These are phyloP conservation scores for Sturnira hondurensis DNA, from an alignment of 2,113 vertebrate species.

Conservation along the genomic window DNA sequence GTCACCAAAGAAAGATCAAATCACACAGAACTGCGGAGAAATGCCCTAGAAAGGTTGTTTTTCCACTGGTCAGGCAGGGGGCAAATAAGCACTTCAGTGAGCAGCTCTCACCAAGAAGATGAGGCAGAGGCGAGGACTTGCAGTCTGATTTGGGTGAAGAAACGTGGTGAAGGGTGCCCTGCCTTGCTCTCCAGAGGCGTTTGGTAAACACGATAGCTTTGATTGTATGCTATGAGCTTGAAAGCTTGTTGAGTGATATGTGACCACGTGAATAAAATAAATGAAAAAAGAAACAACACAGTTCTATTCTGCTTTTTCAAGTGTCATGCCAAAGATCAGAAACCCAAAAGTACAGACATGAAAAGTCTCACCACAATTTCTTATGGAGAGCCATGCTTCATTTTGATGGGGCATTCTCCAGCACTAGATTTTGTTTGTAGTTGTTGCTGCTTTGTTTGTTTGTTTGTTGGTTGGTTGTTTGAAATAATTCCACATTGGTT, in stretches of 20 bases:
- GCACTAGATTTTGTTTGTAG: background rate
- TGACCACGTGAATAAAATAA: background rate
- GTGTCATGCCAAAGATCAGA: background rate
- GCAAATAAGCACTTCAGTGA: slow-evolving; percentile 53
- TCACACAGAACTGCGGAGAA: slow-evolving; percentile 75
- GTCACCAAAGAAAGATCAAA: slow-evolving; percentile 82
- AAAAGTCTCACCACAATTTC: background rate
- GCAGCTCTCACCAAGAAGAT: background rate
- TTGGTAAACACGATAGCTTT: background rate
- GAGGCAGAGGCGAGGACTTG: background rate
- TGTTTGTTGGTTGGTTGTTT: background rate
- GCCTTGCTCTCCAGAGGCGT: background rate
- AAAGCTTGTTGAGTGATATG: background rate
- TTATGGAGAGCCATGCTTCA: background rate
- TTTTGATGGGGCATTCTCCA: background rate
- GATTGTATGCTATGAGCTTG: background rate
- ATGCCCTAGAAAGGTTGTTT: slow-evolving; percentile 78
- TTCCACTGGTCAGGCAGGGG: slow-evolving; percentile 51
- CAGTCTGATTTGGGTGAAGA: background rate
- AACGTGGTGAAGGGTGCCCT: background rate
- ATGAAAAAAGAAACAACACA: background rate
- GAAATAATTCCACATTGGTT: background rate
- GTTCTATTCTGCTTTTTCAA: background rate
- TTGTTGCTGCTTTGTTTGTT: background rate
- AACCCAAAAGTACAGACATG: background rate